A percentile compares a stretch with the other conserved stretches of the same genome.
phyloP scores from a whole-genome alignment of 2,888 invertebrate genomes.

The Agriopis aurantiaria region DNA sequence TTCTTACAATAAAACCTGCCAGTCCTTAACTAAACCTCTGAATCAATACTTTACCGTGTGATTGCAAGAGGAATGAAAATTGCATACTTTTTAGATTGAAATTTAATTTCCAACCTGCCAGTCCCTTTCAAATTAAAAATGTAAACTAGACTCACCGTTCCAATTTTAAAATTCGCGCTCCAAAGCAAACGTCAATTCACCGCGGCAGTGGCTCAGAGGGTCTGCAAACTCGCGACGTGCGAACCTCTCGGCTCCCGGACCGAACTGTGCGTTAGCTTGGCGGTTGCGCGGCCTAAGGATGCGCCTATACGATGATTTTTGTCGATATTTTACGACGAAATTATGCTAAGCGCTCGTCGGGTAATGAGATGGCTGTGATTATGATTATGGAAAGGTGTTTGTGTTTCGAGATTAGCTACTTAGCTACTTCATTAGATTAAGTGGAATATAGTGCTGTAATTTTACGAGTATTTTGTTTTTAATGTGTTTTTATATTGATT shows the following conservation, averaged over 20 bases:
- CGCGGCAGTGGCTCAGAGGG: constrained; percentile 46
- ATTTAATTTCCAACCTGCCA: neutral
- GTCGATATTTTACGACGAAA: constrained; percentile 41
- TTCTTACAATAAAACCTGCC: too few species aligned
- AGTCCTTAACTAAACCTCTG: neutral
- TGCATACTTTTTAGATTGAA: neutral
- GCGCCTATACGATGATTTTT: constrained; percentile 39
- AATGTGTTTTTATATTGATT: neutral
- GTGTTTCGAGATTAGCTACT: constrained; percentile 13
- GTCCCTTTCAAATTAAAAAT: neutral
- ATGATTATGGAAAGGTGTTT: constrained; percentile 32
- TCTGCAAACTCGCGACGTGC: constrained; percentile 57
- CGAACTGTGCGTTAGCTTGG: constrained; percentile 56
- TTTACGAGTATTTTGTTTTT: neutral
- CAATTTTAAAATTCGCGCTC: constrained; percentile 58
- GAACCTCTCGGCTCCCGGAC: constrained; percentile 56
- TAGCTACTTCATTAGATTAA: constrained; percentile 19
- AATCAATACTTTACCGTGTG: neutral
- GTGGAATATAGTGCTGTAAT: constrained; percentile 12
- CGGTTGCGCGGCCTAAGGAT: constrained; percentile 47
- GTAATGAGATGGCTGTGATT: constrained; percentile 34
- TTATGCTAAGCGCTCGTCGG: constrained; percentile 26
- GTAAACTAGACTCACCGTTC: constrained; percentile 53
- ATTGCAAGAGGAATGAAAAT: neutral
- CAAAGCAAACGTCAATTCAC: constrained; percentile 47